These are phyloP conservation scores for Propithecus deckenii DNA, from an alignment of 2,797 vertebrate genomes.

Conservation along the genomic window DNA sequence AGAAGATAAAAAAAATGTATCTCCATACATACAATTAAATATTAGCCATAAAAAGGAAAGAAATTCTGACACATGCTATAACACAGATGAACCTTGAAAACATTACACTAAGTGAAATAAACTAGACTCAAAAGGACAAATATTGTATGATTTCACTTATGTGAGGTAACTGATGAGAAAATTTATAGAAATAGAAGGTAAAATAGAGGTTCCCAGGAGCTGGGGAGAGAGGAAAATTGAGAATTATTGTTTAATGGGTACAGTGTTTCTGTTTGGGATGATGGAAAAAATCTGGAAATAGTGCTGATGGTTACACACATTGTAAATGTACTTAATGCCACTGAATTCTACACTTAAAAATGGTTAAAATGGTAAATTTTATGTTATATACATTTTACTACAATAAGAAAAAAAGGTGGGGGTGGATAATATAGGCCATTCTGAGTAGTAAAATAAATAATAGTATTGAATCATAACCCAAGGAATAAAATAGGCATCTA, in stretches of 20 bases:
- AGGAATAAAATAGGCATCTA: not conserved
- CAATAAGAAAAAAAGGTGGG: too few species aligned
- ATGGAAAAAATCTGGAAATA: not conserved
- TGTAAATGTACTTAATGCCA: not conserved
- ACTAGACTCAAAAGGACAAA: not conserved
- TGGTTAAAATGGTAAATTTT: not conserved
- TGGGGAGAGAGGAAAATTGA: not conserved
- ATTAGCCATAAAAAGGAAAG: not conserved
- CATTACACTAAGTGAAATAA: not conserved
- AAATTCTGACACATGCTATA: constrained; percentile 4
- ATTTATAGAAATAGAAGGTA: not conserved
- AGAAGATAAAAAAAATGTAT: constrained; percentile 35
- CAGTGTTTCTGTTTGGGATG: not conserved
- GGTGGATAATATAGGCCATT: not conserved
- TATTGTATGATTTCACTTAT: not conserved
- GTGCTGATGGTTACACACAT: not conserved
- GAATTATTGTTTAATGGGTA: not conserved
- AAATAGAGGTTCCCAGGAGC: not conserved
- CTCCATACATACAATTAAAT: not conserved
- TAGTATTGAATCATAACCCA: not conserved
- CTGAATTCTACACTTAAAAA: not conserved
- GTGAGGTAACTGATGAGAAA: not conserved
- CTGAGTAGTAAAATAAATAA: not conserved
- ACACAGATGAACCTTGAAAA: not conserved
- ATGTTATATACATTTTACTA: not conserved